phyloP scores from a whole-genome alignment of 2,797 vertebrate species.

The Tolypeutes matacus region DNA sequence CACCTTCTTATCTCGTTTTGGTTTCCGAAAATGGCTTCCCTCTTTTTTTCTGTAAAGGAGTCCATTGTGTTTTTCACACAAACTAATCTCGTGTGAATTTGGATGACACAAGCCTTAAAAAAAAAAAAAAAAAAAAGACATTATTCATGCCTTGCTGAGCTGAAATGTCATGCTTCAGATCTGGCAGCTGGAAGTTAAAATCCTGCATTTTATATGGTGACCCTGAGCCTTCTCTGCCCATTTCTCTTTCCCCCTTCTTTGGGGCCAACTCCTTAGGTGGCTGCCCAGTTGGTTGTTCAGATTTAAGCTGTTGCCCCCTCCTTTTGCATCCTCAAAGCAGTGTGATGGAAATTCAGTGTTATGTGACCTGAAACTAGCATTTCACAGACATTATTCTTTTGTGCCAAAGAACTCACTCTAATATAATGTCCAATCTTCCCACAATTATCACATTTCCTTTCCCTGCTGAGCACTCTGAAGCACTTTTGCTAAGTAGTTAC shows the following conservation, averaged over 20 bases:
- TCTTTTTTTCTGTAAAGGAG: constrained; percentile 49
- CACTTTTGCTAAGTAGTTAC: constrained; percentile 79
- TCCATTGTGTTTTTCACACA: constrained; percentile 50
- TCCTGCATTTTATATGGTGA: background rate
- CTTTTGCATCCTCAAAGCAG: constrained; percentile 42
- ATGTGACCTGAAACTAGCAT: background rate
- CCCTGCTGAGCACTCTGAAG: constrained; percentile 74
- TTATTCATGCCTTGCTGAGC: background rate
- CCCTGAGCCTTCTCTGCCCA: background rate
- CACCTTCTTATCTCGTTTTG: background rate
- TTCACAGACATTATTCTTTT: constrained; percentile 68
- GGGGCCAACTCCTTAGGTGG: background rate
- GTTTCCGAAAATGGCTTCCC: constrained; percentile 43
- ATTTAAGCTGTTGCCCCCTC: background rate
- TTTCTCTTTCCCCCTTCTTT: background rate
- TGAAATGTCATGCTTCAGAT: background rate
- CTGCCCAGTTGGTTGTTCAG: background rate
- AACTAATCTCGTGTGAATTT: constrained; percentile 53
- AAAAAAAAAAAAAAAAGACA: background rate
- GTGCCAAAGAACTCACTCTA: constrained; percentile 60
- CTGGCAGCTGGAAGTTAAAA: background rate
- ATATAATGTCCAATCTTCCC: constrained; percentile 71
- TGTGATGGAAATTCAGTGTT: constrained; percentile 37
- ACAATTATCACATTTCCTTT: constrained; percentile 82
- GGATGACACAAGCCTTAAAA: background rate